Percentiles rank a stretch among this genome's conserved stretches.
Conservation (phyloP, 2,888 invertebrate species). For the Nomada ruficornis region DNA sequence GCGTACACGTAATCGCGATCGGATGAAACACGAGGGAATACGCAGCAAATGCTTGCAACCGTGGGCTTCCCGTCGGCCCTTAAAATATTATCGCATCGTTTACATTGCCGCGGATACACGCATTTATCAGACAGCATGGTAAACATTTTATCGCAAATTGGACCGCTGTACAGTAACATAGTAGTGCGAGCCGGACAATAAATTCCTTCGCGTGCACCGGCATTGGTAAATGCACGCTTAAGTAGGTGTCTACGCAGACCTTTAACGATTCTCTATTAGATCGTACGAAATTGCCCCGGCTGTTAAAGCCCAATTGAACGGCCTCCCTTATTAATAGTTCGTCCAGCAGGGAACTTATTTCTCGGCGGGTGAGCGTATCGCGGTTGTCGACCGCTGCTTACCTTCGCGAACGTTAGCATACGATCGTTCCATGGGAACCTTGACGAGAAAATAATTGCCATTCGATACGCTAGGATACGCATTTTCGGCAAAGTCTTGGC, state of each 20-base stretch:
- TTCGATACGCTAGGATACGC: background rate
- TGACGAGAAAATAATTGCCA: constrained; percentile 47
- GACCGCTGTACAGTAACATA: constrained; percentile 42
- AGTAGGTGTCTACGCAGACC: constrained; percentile 66
- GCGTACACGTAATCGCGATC: constrained; percentile 13
- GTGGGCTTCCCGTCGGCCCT: constrained; percentile 21
- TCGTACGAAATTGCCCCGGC: constrained; percentile 60
- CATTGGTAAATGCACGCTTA: constrained; percentile 59
- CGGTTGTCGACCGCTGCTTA: constrained; percentile 39
- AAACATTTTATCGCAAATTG: constrained; percentile 65
- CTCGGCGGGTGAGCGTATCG: constrained; percentile 40
- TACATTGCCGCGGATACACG: constrained; percentile 45
- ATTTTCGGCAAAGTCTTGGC: background rate
- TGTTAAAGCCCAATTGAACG: constrained; percentile 64
- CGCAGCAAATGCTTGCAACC: constrained; percentile 5
- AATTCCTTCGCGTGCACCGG: constrained; percentile 62
- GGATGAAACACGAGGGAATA: constrained; percentile 21
- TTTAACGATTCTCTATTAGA: constrained; percentile 66
- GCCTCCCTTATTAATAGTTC: constrained; percentile 59
- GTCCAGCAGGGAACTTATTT: constrained; percentile 42
- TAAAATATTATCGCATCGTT: constrained; percentile 64
- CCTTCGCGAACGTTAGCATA: constrained; percentile 20
- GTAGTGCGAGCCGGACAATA: constrained; percentile 48
- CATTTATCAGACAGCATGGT: constrained; percentile 52
- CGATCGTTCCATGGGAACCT: constrained; percentile 14